phyloP scores from a whole-genome alignment of 2,113 vertebrate genomes.

The Sapajus apella region DNA sequence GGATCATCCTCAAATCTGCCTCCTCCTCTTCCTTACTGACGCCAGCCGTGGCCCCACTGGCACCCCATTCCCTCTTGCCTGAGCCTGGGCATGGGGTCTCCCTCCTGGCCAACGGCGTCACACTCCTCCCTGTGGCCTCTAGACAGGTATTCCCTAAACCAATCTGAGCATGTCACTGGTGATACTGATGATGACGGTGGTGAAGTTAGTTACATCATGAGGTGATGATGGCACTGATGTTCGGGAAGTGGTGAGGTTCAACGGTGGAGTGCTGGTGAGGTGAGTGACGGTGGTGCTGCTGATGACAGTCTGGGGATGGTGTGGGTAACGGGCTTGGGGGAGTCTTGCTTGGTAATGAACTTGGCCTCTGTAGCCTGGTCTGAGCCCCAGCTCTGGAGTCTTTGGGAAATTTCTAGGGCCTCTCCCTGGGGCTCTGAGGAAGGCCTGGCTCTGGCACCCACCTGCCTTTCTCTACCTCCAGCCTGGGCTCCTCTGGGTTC shows the following conservation, averaged over 20 bases:
- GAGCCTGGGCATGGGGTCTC: not conserved
- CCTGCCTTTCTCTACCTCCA: not conserved
- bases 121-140: not conserved
- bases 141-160: too few species aligned
- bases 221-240: not conserved
- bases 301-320: not conserved
- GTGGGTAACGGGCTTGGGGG: not conserved
- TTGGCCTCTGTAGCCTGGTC: not conserved
- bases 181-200: not conserved
- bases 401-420: not conserved
- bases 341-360: not conserved
- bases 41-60: not conserved
- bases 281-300: not conserved
- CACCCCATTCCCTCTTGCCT: too few species aligned
- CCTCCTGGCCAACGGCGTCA: not conserved
- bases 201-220: too few species aligned
- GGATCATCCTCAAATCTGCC: not conserved
- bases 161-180: not conserved
- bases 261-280: too few species aligned
- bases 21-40: not conserved
- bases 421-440: not conserved
- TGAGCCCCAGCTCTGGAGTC: not conserved
- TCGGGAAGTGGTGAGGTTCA: not conserved
- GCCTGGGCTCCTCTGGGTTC: not conserved
- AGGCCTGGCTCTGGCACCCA: not conserved